Evolutionary conservation across 2,888 invertebrate genomes (phyloP).

Genomic region (Boloria euphrosyne): DNA sequence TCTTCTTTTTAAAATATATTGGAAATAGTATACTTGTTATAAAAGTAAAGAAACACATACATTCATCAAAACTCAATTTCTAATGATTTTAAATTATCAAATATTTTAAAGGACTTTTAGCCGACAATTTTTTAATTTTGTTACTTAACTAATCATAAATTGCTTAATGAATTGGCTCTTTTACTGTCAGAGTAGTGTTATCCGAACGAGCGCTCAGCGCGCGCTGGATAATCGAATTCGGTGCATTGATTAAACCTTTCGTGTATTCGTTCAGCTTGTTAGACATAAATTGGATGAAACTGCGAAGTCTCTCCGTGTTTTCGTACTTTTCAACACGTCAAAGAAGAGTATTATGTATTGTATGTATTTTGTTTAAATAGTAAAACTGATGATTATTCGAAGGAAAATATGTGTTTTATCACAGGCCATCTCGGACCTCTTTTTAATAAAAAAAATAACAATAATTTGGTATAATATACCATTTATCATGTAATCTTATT

Average conservation of each 20-base stretch:
- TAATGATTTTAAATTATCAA: too few species aligned
- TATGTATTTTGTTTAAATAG: too few species aligned
- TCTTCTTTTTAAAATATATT: too few species aligned
- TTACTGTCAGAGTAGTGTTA: constrained; percentile 4
- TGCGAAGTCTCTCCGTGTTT: constrained; percentile 6
- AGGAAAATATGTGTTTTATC: too few species aligned
- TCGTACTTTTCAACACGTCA: background rate
- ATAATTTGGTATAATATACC: too few species aligned
- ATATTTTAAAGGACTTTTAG: background rate
- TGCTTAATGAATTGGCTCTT: background rate
- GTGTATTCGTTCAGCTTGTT: constrained; percentile 27
- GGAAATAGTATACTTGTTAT: too few species aligned
- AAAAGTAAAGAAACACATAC: too few species aligned
- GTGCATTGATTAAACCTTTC: constrained; percentile 28
- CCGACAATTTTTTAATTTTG: background rate
- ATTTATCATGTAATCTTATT: too few species aligned
- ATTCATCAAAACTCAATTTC: too few species aligned
- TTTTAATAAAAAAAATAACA: too few species aligned
- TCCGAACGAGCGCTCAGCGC: constrained; percentile 20
- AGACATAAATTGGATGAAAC: constrained; percentile 26
- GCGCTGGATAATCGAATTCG: constrained; percentile 26
- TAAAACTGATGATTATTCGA: too few species aligned
- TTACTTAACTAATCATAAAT: background rate
- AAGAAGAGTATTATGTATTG: background rate
- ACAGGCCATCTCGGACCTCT: too few species aligned